A percentile compares a stretch with the other conserved stretches of the same genome.
These are phyloP conservation scores for Meliscaeva auricollis DNA, from an alignment of 2,888 invertebrate species.

Conservation along the genomic window DNA sequence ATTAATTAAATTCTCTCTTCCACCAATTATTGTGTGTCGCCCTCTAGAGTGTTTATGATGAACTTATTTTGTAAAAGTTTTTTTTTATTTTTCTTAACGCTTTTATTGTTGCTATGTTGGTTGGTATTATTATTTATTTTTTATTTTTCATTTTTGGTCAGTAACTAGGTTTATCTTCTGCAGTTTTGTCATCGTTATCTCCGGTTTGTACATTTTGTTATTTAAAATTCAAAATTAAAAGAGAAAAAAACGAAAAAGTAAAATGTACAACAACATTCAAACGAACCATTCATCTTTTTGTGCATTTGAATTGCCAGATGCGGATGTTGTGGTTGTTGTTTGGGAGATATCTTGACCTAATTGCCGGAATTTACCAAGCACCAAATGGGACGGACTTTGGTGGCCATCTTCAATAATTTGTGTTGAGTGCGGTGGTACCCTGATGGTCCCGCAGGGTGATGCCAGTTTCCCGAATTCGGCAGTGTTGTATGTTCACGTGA, in stretches of 20 bases:
- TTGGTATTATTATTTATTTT: conserved; percentile 26
- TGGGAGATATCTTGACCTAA: conserved; percentile 85
- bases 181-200: conserved; percentile 67
- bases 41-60: conserved; percentile 60
- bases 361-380: conserved; percentile 93
- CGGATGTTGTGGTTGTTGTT: conserved; percentile 88
- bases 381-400: conserved; percentile 96
- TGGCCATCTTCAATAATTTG: conserved; percentile 87
- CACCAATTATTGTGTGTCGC: conserved; percentile 17
- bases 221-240: background rate
- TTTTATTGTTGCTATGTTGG: conserved; percentile 53
- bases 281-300: conserved; percentile 98
- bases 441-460: conserved; percentile 94
- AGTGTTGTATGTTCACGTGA: conserved; percentile 86
- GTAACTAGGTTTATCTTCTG: conserved; percentile 67
- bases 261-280: conserved; percentile 84
- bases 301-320: conserved; percentile 89
- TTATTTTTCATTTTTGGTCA: conserved; percentile 46
- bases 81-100: conserved; percentile 20
- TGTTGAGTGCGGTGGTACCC: conserved; percentile 85
- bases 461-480: conserved; percentile 95
- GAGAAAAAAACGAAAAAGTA: background rate
- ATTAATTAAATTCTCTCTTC: conserved; percentile 5
- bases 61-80: conserved; percentile 51
- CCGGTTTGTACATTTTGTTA: conserved; percentile 29